These are phyloP conservation scores for Copsychus sechellarum DNA, from an alignment of 2,113 vertebrate species.

Conservation along the genomic window DNA sequence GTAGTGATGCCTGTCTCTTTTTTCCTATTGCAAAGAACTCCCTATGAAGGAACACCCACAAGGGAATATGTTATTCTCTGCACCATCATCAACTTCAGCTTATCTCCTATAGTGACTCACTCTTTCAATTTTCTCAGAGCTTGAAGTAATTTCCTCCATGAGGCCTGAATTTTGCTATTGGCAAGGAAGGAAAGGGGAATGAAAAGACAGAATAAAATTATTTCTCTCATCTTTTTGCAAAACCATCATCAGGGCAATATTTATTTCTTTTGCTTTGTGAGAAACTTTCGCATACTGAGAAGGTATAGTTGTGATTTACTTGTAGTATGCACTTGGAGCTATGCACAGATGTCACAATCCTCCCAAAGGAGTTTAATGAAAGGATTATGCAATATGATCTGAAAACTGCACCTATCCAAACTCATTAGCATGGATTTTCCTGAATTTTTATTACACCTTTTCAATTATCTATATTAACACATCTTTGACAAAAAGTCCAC, in stretches of 20 bases:
- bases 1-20: background rate
- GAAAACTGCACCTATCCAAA: background rate
- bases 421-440: background rate
- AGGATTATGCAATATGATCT: background rate
- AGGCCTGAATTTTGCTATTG: slow-evolving; percentile 8
- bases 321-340: background rate
- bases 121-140: background rate
- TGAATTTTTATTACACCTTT: background rate
- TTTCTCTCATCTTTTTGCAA: background rate
- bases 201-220: background rate
- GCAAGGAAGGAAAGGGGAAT: background rate
- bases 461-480: slow-evolving; percentile 29
- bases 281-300: background rate
- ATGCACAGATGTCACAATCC: background rate
- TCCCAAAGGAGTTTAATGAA: background rate
- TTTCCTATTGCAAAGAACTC: background rate
- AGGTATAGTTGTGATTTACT: background rate
- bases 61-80: background rate
- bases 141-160: background rate
- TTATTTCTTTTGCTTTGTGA: background rate
- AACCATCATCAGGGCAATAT: background rate
- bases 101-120: background rate
- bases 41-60: background rate
- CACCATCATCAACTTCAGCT: background rate
- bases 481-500: background rate